Evolutionary conservation across 2,888 invertebrate genomes (phyloP).

Genomic region (Celastrina argiolus): DNA sequence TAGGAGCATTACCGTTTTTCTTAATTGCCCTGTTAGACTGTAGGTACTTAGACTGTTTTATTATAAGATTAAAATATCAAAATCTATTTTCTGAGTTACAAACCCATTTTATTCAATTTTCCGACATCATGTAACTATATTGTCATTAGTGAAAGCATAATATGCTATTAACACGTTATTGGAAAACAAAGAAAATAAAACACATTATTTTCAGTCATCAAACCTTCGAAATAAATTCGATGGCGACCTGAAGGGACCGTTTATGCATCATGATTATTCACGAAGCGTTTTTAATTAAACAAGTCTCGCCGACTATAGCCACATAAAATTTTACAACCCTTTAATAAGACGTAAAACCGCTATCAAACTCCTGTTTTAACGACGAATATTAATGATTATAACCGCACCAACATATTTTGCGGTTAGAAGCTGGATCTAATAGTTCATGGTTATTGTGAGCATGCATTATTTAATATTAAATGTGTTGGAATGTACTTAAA

Average conservation of each 20-base stretch:
- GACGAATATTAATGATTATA: slow-evolving; percentile 69
- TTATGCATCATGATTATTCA: slow-evolving; percentile 70
- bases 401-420: slow-evolving; percentile 58
- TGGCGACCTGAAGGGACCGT: slow-evolving; percentile 42
- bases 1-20: too few relatives aligned
- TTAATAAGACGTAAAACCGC: slow-evolving; percentile 73
- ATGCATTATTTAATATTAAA: slow-evolving; percentile 12
- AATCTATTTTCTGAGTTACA: too few relatives aligned
- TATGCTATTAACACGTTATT: not conserved
- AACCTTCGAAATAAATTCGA: slow-evolving; percentile 18
- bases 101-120: too few relatives aligned
- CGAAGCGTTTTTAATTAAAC: slow-evolving; percentile 74
- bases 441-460: slow-evolving; percentile 21
- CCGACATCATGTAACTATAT: too few relatives aligned
- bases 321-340: slow-evolving; percentile 76
- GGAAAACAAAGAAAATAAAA: not conserved
- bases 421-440: slow-evolving; percentile 34
- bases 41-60: too few relatives aligned
- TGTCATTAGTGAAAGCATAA: too few relatives aligned
- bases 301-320: slow-evolving; percentile 52
- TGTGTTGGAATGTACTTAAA: slow-evolving; percentile 2
- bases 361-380: slow-evolving; percentile 61
- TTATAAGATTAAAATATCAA: too few relatives aligned
- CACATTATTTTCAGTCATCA: not conserved
- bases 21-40: too few relatives aligned